A percentile compares a stretch with the other conserved stretches of the same genome.
phyloP scores from a whole-genome alignment of 2,797 vertebrate genomes.

The Synaphobranchus kaupii region DNA sequence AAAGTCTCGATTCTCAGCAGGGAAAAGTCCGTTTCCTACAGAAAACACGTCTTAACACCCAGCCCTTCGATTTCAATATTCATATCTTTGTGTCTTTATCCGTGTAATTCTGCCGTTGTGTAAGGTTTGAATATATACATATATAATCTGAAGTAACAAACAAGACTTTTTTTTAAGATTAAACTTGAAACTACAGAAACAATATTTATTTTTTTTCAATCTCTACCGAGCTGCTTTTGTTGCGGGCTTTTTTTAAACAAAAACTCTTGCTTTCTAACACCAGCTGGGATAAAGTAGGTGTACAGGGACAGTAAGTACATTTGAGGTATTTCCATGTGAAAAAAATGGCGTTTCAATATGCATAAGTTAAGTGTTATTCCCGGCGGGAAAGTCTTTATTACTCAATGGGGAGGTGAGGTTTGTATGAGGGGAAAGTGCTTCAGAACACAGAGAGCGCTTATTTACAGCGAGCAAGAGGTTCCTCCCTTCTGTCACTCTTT shows the following conservation, averaged over 20 bases:
- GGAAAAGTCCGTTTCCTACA: constrained; percentile 24
- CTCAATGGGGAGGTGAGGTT: constrained; percentile 44
- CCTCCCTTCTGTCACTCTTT: constrained; percentile 41
- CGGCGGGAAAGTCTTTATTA: constrained; percentile 51
- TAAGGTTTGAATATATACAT: constrained; percentile 63
- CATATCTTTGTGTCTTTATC: not conserved
- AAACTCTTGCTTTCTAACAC: constrained; percentile 52
- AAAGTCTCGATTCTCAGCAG: not conserved
- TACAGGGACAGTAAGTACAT: constrained; percentile 44
- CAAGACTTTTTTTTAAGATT: constrained; percentile 23
- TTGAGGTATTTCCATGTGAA: constrained; percentile 67
- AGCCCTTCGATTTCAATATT: constrained; percentile 37
- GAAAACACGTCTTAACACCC: constrained; percentile 38
- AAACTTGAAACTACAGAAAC: constrained; percentile 46
- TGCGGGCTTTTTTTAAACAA: constrained; percentile 46
- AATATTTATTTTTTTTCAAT: constrained; percentile 40
- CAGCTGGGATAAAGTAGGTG: constrained; percentile 35
- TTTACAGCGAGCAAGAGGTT: constrained; percentile 71
- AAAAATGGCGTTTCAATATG: constrained; percentile 71
- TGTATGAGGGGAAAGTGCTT: constrained; percentile 72
- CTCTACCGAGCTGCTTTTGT: constrained; percentile 46
- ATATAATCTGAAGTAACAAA: constrained; percentile 36
- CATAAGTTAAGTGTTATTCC: constrained; percentile 73
- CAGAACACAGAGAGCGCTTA: constrained; percentile 72
- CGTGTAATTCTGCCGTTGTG: constrained; percentile 50